Evolutionary conservation across 2,113 vertebrate species (phyloP).

Genomic region (Accipiter cooperii): DNA sequence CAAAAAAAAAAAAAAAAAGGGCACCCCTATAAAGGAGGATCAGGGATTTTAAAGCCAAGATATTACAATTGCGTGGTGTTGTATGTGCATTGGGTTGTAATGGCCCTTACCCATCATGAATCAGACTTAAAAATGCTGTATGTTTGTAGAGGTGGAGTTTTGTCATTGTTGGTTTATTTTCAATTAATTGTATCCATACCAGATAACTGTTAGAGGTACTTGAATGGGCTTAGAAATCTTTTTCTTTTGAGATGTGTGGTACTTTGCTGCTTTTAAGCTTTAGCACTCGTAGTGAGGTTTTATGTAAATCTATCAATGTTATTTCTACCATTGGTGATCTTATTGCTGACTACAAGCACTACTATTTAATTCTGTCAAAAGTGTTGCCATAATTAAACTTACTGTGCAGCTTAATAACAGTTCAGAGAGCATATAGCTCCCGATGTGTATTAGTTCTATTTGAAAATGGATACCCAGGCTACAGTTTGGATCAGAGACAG

Average conservation of each 20-base stretch:
- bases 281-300: background rate
- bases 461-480: constrained; percentile 35
- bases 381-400: background rate
- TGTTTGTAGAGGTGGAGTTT: background rate
- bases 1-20: background rate
- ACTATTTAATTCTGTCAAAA: background rate
- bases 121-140: background rate
- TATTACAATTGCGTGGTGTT: background rate
- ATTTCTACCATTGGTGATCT: background rate
- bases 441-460: background rate
- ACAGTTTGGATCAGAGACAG: background rate
- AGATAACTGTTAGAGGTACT: background rate
- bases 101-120: background rate
- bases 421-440: constrained; percentile 1
- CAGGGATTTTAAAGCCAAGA: background rate
- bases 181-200: background rate
- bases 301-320: background rate
- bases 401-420: background rate
- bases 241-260: background rate
- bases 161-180: background rate
- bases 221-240: background rate
- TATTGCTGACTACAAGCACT: background rate
- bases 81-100: background rate
- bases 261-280: background rate
- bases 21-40: background rate